These are phyloP conservation scores for Eolophus roseicapilla DNA, from an alignment of 2,113 vertebrate species.

Conservation along the genomic window DNA sequence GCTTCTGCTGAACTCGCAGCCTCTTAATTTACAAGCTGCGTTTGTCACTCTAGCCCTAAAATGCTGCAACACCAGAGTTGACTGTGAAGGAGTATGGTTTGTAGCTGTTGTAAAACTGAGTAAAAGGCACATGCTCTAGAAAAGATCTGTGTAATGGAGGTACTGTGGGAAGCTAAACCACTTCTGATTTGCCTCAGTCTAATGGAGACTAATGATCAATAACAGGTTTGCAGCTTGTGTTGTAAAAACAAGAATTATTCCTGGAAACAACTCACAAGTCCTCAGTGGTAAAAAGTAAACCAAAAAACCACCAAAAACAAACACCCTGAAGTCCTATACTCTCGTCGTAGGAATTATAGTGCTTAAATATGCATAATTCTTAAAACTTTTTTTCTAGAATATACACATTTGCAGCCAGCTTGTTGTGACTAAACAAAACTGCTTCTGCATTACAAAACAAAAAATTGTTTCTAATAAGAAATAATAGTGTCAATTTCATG, in stretches of 20 bases:
- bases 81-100: neutral
- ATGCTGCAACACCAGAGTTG: neutral
- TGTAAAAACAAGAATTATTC: neutral
- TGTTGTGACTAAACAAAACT: neutral
- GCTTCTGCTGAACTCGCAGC: neutral
- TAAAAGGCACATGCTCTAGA: neutral
- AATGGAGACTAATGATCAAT: neutral
- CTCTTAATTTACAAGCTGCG: neutral
- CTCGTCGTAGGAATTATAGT: neutral
- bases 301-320: neutral
- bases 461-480: neutral
- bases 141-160: neutral
- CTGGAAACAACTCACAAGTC: neutral
- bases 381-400: neutral
- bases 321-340: accelerated
- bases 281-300: neutral
- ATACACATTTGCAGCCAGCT: neutral
- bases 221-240: neutral
- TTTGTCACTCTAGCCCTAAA: neutral
- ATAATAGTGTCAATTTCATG: neutral
- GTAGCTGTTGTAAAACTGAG: neutral
- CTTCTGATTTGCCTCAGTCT: neutral
- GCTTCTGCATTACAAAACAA: neutral
- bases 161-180: neutral
- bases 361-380: neutral